These are phyloP conservation scores for Premnoplex brunnescens DNA, from an alignment of 2,797 vertebrate species.

Conservation along the genomic window DNA sequence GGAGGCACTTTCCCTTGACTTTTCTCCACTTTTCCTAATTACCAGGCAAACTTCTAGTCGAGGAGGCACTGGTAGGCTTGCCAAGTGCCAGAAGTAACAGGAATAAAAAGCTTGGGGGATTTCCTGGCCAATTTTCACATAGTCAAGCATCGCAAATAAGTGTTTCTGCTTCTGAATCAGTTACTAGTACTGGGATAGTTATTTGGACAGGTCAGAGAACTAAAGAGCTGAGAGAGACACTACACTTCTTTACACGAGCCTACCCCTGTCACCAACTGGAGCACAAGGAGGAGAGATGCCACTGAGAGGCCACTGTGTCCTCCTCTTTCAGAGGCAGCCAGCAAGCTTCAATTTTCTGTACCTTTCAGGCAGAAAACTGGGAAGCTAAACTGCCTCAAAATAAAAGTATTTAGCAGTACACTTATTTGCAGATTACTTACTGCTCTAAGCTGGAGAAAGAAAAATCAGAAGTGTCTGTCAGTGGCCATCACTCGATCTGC, in stretches of 20 bases:
- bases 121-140: conserved; percentile 22
- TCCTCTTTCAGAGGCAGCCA: neutral
- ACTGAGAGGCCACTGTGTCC: neutral
- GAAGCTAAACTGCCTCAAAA: neutral
- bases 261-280: neutral
- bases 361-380: neutral
- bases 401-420: neutral
- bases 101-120: conserved; percentile 13
- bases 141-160: neutral
- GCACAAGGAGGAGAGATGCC: neutral
- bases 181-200: neutral
- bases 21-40: neutral
- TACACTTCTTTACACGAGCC: neutral
- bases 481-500: neutral
- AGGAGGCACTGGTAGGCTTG: neutral
- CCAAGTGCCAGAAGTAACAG: conserved; percentile 17
- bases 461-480: neutral
- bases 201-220: neutral
- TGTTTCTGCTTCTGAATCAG: conserved; percentile 7
- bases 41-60: rapidly evolving
- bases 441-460: neutral
- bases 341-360: neutral
- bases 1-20: neutral
- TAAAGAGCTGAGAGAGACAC: neutral
- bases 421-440: neutral